Evolutionary conservation across 2,113 vertebrate species (phyloP).

Genomic region (Hirundichthys speculiger): DNA sequence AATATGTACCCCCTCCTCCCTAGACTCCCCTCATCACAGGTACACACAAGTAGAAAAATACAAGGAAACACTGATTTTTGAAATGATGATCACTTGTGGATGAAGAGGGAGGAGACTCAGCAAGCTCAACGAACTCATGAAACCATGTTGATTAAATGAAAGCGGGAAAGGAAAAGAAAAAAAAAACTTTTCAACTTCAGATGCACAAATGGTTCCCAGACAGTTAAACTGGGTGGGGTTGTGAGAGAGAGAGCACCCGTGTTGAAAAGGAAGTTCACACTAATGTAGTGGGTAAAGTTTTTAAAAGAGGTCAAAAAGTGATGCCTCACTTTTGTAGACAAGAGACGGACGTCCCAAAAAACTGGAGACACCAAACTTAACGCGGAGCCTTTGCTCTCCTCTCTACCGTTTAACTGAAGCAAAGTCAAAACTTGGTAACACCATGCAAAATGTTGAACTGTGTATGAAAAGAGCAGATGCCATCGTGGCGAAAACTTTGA

Average conservation of each 20-base stretch:
- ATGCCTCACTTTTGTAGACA: neutral
- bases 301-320: conserved; percentile 42
- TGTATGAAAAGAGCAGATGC: neutral
- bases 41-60: conserved; percentile 61
- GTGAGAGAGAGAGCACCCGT: conserved; percentile 19
- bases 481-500: too few relatives aligned
- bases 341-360: neutral
- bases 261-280: conserved; percentile 52
- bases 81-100: conserved; percentile 65
- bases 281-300: conserved; percentile 74
- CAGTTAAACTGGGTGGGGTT: conserved; percentile 12
- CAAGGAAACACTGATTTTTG: conserved; percentile 73
- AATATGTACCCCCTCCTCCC: conserved; percentile 11
- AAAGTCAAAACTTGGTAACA: neutral
- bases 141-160: neutral
- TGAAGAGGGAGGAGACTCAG: conserved; percentile 61
- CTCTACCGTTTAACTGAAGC: too few relatives aligned
- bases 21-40: conserved; percentile 44
- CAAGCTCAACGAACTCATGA: conserved; percentile 3
- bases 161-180: neutral
- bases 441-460: neutral
- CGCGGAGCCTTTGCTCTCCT: too few relatives aligned
- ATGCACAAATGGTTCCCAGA: conserved; percentile 1
- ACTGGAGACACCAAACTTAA: too few relatives aligned
- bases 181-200: neutral